Base-by-base conservation (phyloP, 2,888 invertebrate species). In the Diplolepis rosae region DNA sequence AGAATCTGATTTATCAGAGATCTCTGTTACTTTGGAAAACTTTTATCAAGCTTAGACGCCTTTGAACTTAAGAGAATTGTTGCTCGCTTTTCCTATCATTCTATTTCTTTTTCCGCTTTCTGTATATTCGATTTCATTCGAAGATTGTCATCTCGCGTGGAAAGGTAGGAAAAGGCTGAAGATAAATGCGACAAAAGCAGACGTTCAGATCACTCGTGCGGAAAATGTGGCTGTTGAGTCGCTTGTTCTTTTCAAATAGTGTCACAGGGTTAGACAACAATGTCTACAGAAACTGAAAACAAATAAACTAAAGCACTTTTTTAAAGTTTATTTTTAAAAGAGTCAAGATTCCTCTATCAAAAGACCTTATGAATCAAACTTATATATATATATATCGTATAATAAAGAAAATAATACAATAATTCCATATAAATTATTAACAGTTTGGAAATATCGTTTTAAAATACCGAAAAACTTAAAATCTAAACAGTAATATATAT, bases 141-240 rank as follows among this genome's bases (percentile, higher is more conserved):
- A 28, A 52, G 52, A 52, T 52, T 52, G 52, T 27, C 52, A 52
- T 52, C 52, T n/a, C 28, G 51, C 51, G 24, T 51, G 51, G 51
- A 51, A 51, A 51, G 51, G 24, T 51, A 27, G 51, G 6, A 51
- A 51, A 27, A 51, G 5, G 27, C 9, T 27, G 56, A 65, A 70
- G 67, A 70, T 70, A 66, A 65, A 65, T 48, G 70, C 65, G 42
- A 65, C 65, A 51, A 61, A 39, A 32, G 67, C 39, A 69, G 48
- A 48, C 52, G 28, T 52, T n/a, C 27, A 52, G 52, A 52, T 27
- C 52, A 52, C 28, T 52, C n/a, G 28, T 7, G 6, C n/a, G 7
- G 28, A 52, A 52, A 52, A 52, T 52, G n/a, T 28, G 28, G 24
- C 28, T 51, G 27, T 24, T 13, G n/a, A 27, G 6, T 51, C 7